A percentile compares a stretch with the other conserved stretches of the same genome.
These are phyloP conservation scores for Diarsia mendica DNA, from an alignment of 2,888 invertebrate genomes.

Conservation along the genomic window DNA sequence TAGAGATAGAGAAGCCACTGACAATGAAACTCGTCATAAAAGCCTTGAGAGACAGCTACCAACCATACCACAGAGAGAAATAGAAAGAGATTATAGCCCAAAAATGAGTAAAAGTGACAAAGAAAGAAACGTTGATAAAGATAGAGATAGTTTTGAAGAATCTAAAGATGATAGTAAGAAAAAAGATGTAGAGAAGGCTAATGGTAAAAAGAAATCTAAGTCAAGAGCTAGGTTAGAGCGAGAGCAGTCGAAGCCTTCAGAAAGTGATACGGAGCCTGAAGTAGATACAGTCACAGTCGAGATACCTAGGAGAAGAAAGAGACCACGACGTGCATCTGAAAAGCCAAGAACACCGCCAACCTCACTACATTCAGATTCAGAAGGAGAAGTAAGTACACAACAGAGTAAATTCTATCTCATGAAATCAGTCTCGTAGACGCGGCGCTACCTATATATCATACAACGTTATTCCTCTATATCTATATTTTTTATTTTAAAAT, in stretches of 20 bases:
- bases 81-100: constrained; percentile 71
- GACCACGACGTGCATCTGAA: constrained; percentile 84
- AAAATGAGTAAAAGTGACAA: constrained; percentile 71
- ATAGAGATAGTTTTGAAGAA: constrained; percentile 76
- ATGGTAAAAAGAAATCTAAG: constrained; percentile 87
- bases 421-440: too few species aligned
- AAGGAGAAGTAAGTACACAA: constrained; percentile 81
- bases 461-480: too few species aligned
- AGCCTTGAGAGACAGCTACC: constrained; percentile 64
- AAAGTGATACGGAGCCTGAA: constrained; percentile 86
- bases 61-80: constrained; percentile 68
- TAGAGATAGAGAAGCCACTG: constrained; percentile 69
- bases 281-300: constrained; percentile 88
- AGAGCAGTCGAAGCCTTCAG: constrained; percentile 88
- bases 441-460: too few species aligned
- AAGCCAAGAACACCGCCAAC: constrained; percentile 86
- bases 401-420: neutral
- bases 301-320: constrained; percentile 86
- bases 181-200: constrained; percentile 81
- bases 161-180: constrained; percentile 79
- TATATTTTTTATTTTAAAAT: too few species aligned
- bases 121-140: constrained; percentile 68
- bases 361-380: constrained; percentile 86
- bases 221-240: constrained; percentile 86
- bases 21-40: constrained; percentile 61